Base-by-base conservation (phyloP, 2,797 vertebrate species). In the Macropodus opercularis region DNA sequence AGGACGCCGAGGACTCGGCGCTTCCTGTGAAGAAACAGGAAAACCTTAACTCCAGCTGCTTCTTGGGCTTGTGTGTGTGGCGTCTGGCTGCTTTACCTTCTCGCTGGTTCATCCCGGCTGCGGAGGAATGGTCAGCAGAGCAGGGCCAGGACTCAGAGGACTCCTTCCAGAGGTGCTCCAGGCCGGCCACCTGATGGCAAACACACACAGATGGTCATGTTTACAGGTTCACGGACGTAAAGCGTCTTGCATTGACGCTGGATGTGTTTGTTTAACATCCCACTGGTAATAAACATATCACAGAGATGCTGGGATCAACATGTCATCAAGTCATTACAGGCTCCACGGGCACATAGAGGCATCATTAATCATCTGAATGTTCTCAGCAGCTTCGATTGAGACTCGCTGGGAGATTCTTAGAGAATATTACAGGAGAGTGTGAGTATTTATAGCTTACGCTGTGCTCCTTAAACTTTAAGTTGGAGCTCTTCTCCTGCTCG, bases 51-150 rank as follows among this genome's bases (percentile, higher is more conserved):
- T 6, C 10, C 2, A 24, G 18, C 6, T 7, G 3, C n/a, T 4
- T 5, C 1, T 3, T 7, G 1, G 1, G 23, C 41, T 48, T 2
- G 2, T 31, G 0, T 8, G 6, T 13, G 21, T 21, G 0, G 11
- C 18, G 15, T 14, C n/a, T 21, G 22, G 31, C 17, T 11, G 43
- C 39, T 69, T 85, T 91, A 99, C 96, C 96, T 93, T 95, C 95
- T 87, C 90, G 94, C 55, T 91, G 83, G 67, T 90, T 87, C 27
- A 79, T 73, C 80, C 88, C 84, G 0, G 93, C 86, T 53, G 85
- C 80, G 59, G 87, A 92, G 94, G 96, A 96, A 96, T 96, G 95
- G 72, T 96, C 94, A 19, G 92, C 91, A 79, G 91, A 90, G 79
- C 86, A 90, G 80, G 91, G 87, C 96, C 95, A 97, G 74, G 85